Evolutionary conservation across 1,140 invertebrate genomes (phyloP), one percentile per base, ranked within the genome.

Genomic region (Physella acuta): DNA sequence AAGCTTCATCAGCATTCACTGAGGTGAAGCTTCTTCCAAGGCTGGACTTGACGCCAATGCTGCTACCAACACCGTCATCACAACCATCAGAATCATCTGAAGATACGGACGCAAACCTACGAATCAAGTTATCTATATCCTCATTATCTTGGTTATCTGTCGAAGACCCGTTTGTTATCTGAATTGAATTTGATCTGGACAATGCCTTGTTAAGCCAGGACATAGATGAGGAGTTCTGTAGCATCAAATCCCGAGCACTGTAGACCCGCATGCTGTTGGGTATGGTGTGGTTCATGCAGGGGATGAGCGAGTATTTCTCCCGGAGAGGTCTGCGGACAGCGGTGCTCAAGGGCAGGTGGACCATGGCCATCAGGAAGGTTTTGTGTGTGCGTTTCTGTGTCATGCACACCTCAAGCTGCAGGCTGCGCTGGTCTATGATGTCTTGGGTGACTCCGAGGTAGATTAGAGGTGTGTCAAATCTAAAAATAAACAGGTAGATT

Each of bases 251-350:
- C 0, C 71, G 71, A 16, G 78, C 76, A 71, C 78, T 78, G 63
- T 78, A 79, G n/a, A 82, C 79, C 26, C 76, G 76, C 79, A 82
- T 80, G 52, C 75, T 80, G 55, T 78, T 73, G n/a, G 81, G 81
- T 36, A 82, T 78, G 8, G 77, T 79, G 44, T 79, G 71, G 52
- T 81, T 78, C 73, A 81, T 76, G 71, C 80, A 82, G 0, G 81
- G 80, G 53, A 78, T 81, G 11, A 84, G 59, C 2, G 78, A 72
- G 60, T 79, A 75, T 61, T 79, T 79, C 60, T 82, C 79, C 28
- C 77, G 71, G 2, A 82, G 76, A 11, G 82, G 70, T 62, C 76
- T 76, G 62, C 78, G 79, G 0, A 84, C 78, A 1, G 81, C 82
- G 31, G 58, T 66, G 33, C 77, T 73, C 24, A 82, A 68, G 0